Conservation (phyloP, 2,888 invertebrate species). For the Pristionchus mayeri region DNA sequence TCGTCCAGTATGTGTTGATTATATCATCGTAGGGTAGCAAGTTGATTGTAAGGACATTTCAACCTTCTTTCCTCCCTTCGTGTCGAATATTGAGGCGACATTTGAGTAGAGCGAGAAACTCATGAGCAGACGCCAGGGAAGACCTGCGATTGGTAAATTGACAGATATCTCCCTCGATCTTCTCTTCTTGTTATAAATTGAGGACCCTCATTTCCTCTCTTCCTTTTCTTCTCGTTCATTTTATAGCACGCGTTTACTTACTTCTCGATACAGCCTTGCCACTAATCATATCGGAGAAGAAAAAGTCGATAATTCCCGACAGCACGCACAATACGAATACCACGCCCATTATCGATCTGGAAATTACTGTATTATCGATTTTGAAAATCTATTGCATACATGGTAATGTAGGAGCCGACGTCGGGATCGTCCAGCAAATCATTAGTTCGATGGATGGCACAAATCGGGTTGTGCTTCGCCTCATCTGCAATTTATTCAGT, state of each 20-base stretch:
- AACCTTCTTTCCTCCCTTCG: conserved; percentile 2
- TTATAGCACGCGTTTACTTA: not conserved
- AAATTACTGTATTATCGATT: not conserved
- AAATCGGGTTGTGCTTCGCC: too few species aligned
- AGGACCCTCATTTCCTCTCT: too few species aligned
- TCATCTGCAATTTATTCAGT: too few species aligned
- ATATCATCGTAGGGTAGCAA: too few species aligned
- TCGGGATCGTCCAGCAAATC: too few species aligned
- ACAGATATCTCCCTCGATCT: not conserved
- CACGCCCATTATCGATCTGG: conserved; percentile 6
- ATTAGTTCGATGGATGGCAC: too few species aligned
- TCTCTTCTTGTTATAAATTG: too few species aligned
- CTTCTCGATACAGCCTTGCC: not conserved
- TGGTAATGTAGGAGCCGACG: not conserved
- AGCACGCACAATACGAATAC: not conserved
- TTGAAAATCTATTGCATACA: not conserved
- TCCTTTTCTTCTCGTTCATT: not conserved
- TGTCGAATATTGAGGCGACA: not conserved
- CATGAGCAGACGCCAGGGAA: conserved; percentile 7
- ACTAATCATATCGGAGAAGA: not conserved
- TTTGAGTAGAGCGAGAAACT: conserved; percentile 18
- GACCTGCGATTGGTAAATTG: not conserved
- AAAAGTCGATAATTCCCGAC: conserved; percentile 25
- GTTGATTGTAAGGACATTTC: not conserved
- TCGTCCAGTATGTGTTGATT: too few species aligned